These are phyloP conservation scores for Pteromalus puparum DNA, from an alignment of 1,140 invertebrate genomes.

Conservation along the genomic window DNA sequence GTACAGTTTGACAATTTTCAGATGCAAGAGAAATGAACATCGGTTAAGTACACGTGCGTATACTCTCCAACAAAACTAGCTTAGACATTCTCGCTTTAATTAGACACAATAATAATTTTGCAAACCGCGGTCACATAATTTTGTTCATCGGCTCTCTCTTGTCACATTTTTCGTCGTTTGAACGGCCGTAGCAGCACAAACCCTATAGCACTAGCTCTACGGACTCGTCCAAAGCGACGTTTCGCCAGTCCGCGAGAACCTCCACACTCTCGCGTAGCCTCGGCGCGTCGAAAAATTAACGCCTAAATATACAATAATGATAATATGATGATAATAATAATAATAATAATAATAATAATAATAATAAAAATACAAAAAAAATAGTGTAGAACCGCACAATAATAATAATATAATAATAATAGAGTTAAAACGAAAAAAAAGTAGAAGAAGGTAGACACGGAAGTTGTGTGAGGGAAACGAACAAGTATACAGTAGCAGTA, in stretches of 20 bases:
- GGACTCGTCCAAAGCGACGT: too few species aligned
- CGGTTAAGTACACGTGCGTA: neutral
- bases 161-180: neutral
- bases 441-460: neutral
- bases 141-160: neutral
- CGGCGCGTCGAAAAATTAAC: constrained; percentile 10
- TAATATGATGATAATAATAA: constrained; percentile 1
- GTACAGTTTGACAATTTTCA: neutral
- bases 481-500: neutral
- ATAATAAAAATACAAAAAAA: neutral
- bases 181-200: neutral
- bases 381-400: neutral
- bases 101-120: neutral
- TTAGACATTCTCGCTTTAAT: neutral
- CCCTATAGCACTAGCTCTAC: too few species aligned
- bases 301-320: constrained; percentile 9
- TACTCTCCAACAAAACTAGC: neutral
- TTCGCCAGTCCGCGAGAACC: neutral
- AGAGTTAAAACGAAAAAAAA: constrained; percentile 34
- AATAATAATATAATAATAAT: constrained; percentile 18
- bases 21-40: neutral
- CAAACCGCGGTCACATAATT: neutral
- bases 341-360: constrained; percentile 6
- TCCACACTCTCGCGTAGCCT: constrained; percentile 26
- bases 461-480: constrained; percentile 3